Percentiles rank a stretch among this genome's conserved stretches.
These are phyloP conservation scores for Enteromius afrohamiltoni DNA, from an alignment of 2,797 vertebrate species.

Conservation along the genomic window DNA sequence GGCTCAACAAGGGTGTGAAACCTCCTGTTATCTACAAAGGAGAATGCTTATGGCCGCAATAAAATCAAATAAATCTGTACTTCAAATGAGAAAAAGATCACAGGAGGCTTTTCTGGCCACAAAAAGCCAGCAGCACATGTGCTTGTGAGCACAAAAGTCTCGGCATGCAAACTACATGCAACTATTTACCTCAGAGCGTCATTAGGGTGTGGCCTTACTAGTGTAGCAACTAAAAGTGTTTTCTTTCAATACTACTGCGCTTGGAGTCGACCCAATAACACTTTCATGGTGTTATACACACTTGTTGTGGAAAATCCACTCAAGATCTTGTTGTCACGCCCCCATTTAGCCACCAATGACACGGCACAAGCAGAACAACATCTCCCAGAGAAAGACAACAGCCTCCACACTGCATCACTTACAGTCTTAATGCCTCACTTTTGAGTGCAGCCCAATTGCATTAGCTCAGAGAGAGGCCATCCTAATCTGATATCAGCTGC, in stretches of 20 bases:
- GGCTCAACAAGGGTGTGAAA: slow-evolving; percentile 55
- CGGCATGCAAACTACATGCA: slow-evolving; percentile 1
- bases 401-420: slow-evolving; percentile 38
- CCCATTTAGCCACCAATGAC: slow-evolving; percentile 52
- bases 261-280: neutral
- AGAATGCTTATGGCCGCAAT: slow-evolving; percentile 56
- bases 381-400: slow-evolving; percentile 33
- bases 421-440: slow-evolving; percentile 79
- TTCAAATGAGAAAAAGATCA: slow-evolving; percentile 54
- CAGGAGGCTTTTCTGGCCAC: slow-evolving; percentile 32
- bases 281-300: neutral
- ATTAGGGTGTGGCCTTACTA: slow-evolving; percentile 7
- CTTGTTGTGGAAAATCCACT: slow-evolving; percentile 10
- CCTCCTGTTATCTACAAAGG: slow-evolving; percentile 57
- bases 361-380: slow-evolving; percentile 50
- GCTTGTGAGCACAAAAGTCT: slow-evolving; percentile 20
- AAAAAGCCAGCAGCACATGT: slow-evolving; percentile 42
- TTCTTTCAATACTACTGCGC: slow-evolving; percentile 1
- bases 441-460: slow-evolving; percentile 79
- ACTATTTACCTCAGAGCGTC: slow-evolving; percentile 28
- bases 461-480: slow-evolving; percentile 72
- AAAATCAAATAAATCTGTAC: slow-evolving; percentile 59
- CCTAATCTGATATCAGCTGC: slow-evolving; percentile 62
- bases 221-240: slow-evolving; percentile 26
- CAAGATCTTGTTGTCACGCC: slow-evolving; percentile 31